A percentile compares a stretch with the other conserved stretches of the same genome.
phyloP scores from a whole-genome alignment of 37 sponge, comb jelly and placozoan species.

The Cladorhizidae sp. region DNA sequence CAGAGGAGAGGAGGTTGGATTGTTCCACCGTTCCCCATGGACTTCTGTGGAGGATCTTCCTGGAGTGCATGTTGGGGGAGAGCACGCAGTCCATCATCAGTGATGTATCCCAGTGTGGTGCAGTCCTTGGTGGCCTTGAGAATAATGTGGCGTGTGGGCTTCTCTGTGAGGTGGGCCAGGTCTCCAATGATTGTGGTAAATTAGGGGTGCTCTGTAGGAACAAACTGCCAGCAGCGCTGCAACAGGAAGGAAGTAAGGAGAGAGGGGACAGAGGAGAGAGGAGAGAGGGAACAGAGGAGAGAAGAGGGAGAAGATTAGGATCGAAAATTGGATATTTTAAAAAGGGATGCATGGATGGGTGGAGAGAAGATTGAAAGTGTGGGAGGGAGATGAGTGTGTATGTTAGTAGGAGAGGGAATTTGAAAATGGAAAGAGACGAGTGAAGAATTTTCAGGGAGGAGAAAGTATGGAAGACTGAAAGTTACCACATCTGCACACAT shows the following conservation, averaged over 20 bases:
- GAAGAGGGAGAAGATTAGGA: too few species aligned
- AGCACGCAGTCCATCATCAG: conserved; percentile 25
- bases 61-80: conserved; percentile 16
- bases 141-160: conserved; percentile 43
- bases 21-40: background rate
- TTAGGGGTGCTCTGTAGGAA: conserved; percentile 45
- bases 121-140: conserved; percentile 28
- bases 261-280: too few species aligned
- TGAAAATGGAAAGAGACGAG: too few species aligned
- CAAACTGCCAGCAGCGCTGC: conserved; percentile 76
- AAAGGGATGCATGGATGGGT: too few species aligned
- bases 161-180: conserved; percentile 21
- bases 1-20: conserved; percentile 5
- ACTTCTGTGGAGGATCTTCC: background rate
- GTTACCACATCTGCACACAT: too few species aligned
- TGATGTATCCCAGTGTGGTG: conserved; percentile 24
- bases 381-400: too few species aligned
- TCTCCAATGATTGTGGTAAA: conserved; percentile 34
- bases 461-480: too few species aligned
- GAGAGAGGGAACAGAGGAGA: too few species aligned
- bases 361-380: too few species aligned
- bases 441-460: too few species aligned
- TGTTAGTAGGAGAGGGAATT: too few species aligned
- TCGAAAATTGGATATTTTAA: too few species aligned
- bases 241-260: conserved; percentile 56